Percentiles rank a stretch among this genome's conserved stretches.
Evolutionary conservation across 2,113 vertebrate genomes (phyloP).

Genomic region (Alaudala cheleensis): DNA sequence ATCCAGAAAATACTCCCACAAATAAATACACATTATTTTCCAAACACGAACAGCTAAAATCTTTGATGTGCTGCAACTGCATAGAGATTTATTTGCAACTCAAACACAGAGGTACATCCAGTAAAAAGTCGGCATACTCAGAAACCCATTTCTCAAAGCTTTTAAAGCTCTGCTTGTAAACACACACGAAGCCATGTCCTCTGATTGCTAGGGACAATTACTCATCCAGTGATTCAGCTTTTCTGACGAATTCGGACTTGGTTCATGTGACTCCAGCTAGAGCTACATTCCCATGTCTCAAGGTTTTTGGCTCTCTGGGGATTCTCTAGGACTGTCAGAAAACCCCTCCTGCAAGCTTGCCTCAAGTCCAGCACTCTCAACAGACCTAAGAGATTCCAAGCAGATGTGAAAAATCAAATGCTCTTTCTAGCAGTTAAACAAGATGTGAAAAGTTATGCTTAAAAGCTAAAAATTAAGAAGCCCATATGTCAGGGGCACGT

Average conservation of each 20-base stretch:
- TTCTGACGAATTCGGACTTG: not conserved
- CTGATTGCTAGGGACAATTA: not conserved
- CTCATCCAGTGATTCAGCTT: slow-evolving; percentile 46
- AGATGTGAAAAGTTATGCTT: not conserved
- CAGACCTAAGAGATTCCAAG: not conserved
- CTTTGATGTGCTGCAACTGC: not conserved
- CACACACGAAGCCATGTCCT: not conserved
- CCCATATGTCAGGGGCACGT: not conserved
- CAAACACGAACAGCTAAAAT: not conserved
- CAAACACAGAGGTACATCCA: not conserved
- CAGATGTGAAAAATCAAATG: slow-evolving; percentile 21
- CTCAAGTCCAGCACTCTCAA: not conserved
- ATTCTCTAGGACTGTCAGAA: not conserved
- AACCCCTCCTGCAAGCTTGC: not conserved
- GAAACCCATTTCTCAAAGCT: not conserved
- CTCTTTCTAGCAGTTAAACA: not conserved
- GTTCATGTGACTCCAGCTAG: not conserved
- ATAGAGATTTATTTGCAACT: not conserved
- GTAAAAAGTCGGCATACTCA: not conserved
- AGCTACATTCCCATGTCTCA: not conserved
- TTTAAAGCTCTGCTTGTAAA: not conserved
- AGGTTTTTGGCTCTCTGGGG: not conserved
- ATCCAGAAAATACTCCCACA: not conserved
- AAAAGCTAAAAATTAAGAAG: not conserved
- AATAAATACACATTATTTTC: not conserved